These are phyloP conservation scores for Carcinoscorpius rotundicauda DNA, from an alignment of 1,140 invertebrate genomes.

Conservation along the genomic window DNA sequence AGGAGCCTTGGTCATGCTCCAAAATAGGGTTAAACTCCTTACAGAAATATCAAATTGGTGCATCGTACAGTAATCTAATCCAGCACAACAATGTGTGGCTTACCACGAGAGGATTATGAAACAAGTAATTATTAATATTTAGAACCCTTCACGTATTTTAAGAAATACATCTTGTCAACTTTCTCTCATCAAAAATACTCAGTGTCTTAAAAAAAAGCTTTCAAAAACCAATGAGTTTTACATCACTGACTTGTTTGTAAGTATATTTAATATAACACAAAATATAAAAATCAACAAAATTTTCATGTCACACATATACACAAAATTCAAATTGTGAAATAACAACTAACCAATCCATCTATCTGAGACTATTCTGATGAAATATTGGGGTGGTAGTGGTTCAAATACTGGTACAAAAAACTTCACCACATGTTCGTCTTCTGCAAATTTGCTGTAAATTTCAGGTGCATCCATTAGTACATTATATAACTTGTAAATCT, in stretches of 20 bases:
- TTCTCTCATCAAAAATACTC: neutral
- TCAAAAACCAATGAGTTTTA: neutral
- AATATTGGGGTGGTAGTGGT: conserved; percentile 95
- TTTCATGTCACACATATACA: neutral
- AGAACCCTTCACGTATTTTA: no score
- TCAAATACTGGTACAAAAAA: conserved; percentile 99
- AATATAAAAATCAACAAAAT: neutral
- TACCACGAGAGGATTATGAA: no score
- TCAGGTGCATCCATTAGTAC: neutral
- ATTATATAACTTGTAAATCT: neutral
- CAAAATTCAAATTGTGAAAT: neutral
- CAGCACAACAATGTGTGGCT: no score
- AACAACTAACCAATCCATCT: conserved; percentile 36
- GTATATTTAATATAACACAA: neutral
- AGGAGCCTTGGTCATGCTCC: no score
- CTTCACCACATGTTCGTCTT: conserved; percentile 92
- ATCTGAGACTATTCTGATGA: conserved; percentile 58
- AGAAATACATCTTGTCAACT: no score
- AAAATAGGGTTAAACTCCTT: no score
- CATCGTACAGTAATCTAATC: no score
- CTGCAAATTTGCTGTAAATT: conserved; percentile 55
- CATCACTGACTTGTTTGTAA: neutral
- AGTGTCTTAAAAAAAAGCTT: neutral
- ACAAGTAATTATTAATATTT: no score
- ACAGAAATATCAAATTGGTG: no score